Base-by-base conservation (phyloP, 2,797 vertebrate genomes). In the Macrochelys suwanniensis region DNA sequence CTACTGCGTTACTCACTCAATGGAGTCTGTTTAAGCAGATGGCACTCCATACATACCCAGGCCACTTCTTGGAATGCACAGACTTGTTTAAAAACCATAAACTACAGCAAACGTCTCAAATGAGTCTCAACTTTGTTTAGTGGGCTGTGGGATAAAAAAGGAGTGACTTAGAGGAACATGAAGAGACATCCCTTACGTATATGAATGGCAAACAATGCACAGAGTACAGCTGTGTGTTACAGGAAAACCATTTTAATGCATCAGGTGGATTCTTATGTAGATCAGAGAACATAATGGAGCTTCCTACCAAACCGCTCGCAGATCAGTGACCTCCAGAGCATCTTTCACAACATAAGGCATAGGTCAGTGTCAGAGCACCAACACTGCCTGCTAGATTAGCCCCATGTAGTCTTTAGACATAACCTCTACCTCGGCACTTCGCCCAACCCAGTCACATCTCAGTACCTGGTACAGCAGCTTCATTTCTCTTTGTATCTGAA, bases 201-300 rank as follows among this genome's bases (percentile, higher is more conserved):
- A 19, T 42, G 37, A 74, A 74, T 21, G 23, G 37, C 21, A 19
- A 45, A 25, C n/a, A 12, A 19, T 16, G 4, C 71, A 6, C 7
- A 45, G 13, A 47, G 7, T 15, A 77, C 26, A 47, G 17, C 8
- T 28, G 59, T 6, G 42, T 0, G 17, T 26, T 47, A 19, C 90
- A 57, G 78, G 86, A 1, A 0, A 53, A 13, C 19, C 0, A 11
- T 65, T 80, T 19, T 2, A 28, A 9, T 1, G 3, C 65, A 1
- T 4, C 6, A 11, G 11, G 2, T 81, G 65, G 21, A 65, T 2
- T 88, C 90, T 88, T 19, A 12, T 16, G 74, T 2, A 0, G 0
- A 88, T 42, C 7, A 49, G 15, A 13, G 6, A 45, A 21, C 0
- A 0, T 49, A 89, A 49, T 1, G 16, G 15, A 0, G 0, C 0